phyloP scores from a whole-genome alignment of 2,113 vertebrate species.

The Cephalopholis sonnerati region DNA sequence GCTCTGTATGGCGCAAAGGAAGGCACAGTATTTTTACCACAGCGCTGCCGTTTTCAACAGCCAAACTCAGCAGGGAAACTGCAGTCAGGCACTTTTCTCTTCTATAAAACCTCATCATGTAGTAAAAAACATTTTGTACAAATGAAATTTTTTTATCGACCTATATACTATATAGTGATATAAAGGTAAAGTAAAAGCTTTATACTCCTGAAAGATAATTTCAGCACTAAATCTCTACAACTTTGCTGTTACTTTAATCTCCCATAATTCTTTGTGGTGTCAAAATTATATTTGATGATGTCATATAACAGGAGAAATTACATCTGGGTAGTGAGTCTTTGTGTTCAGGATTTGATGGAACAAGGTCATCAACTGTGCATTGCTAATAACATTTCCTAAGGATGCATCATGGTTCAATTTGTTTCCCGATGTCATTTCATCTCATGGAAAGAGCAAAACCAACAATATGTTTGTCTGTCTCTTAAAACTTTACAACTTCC shows the following conservation, averaged over 20 bases:
- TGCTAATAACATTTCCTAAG: background rate
- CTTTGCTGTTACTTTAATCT: slow-evolving; percentile 1
- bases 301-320: slow-evolving; percentile 5
- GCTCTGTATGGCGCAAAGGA: background rate
- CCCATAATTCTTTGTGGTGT: background rate
- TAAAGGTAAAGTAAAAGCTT: background rate
- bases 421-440: background rate
- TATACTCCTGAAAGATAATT: background rate
- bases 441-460: background rate
- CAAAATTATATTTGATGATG: background rate
- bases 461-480: background rate
- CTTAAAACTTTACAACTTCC: background rate
- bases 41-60: background rate
- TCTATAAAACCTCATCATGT: slow-evolving; percentile 14
- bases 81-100: background rate
- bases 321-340: background rate
- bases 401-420: background rate
- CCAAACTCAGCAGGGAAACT: slow-evolving; percentile 6
- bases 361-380: background rate
- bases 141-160: background rate
- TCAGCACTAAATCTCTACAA: background rate
- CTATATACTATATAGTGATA: background rate
- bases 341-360: background rate
- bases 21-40: slow-evolving; percentile 26
- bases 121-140: background rate